Evolutionary conservation across 2,888 invertebrate genomes (phyloP), one percentile per base, ranked within the genome.

Genomic region (Allolobophora icterica): DNA sequence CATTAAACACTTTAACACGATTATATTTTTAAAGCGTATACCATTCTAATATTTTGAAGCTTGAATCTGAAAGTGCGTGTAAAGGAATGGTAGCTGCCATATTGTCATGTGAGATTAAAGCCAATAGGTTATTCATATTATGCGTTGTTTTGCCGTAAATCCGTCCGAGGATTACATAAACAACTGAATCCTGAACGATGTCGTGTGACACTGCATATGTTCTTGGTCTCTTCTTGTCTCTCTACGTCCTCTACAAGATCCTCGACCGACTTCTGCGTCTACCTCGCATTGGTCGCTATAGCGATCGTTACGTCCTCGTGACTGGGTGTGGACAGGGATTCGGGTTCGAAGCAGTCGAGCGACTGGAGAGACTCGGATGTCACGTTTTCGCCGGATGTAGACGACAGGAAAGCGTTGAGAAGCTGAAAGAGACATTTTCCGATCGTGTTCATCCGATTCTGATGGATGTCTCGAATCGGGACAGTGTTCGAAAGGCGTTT

Each of bases 251-350:
- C 40, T 90, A 84, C 87, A 84, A 90, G 38, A 34, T 90, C 34
- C 6, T 90, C 52, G 90, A 90, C 33, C 58, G 71, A 38, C 33
- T 90, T 19, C n/a, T 58, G 19, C 90, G 90, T 52, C n/a, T 58
- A 21, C 90, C 90, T 35, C 45, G 87, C 8, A 42, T 35, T 35
- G 87, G 87, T 17, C 84, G 84, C 3, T 30, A 24, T 19, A n/a
- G 35, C 21, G 89, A 87, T n/a, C 71, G 84, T 5, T 91, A 71
- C 40, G 58, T 91, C 84, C 84, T 91, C 19, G 84, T 91, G 71
- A 91, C 91, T 19, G 91, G 91, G 34, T 91, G 91, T 91, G 91
- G 91, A 33, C 71, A 89, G 38, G 91, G 91, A 33, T 91, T 91
- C 84, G 91, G 91, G 8, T 52, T 89, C 0, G 91, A 90, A 52